phyloP scores from a whole-genome alignment of 1,140 invertebrate genomes.

The Phthorimaea operculella region DNA sequence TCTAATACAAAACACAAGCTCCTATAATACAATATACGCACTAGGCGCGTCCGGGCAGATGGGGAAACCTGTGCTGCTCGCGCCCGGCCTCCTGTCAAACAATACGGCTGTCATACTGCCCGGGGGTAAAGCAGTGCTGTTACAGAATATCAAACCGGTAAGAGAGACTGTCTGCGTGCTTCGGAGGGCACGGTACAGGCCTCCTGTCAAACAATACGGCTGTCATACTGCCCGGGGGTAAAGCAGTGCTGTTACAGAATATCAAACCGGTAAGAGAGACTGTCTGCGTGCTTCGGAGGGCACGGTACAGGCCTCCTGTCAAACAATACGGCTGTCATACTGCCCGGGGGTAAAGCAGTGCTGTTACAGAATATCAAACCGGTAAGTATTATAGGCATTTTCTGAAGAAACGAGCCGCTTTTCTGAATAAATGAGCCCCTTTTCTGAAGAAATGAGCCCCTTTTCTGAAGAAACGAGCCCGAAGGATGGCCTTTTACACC shows the following conservation, averaged over 20 bases:
- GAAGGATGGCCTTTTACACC: too few species aligned
- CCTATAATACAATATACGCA: too few species aligned
- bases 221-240: conserved; percentile 53
- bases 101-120: conserved; percentile 50
- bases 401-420: too few species aligned
- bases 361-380: conserved; percentile 61
- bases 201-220: conserved; percentile 52
- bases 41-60: conserved; percentile 40
- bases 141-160: conserved; percentile 62
- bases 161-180: conserved; percentile 5
- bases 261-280: conserved; percentile 49
- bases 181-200: conserved; percentile 39
- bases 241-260: conserved; percentile 56
- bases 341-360: conserved; percentile 56
- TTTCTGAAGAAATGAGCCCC: too few species aligned
- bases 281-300: not conserved
- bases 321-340: conserved; percentile 50
- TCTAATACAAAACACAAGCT: too few species aligned
- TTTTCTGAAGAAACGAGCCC: too few species aligned
- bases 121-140: conserved; percentile 54
- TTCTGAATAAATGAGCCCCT: too few species aligned
- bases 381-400: not conserved
- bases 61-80: conserved; percentile 54
- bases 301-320: conserved; percentile 51
- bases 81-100: conserved; percentile 53